These are phyloP conservation scores for Arrhopalites spinosus DNA, from an alignment of 2,888 invertebrate species.

Conservation along the genomic window DNA sequence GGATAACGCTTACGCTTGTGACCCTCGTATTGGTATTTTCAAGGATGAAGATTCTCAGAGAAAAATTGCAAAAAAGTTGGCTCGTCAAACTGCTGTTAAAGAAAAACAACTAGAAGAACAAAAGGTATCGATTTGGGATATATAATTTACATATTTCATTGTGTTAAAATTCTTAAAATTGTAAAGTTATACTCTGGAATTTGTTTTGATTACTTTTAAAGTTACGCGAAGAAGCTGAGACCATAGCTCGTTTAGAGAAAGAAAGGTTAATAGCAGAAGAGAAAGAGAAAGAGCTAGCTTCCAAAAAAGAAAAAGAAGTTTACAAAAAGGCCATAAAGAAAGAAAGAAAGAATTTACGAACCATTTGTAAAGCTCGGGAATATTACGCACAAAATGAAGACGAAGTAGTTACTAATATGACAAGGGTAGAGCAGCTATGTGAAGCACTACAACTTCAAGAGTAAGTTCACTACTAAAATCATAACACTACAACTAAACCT, in stretches of 20 bases:
- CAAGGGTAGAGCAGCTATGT: conserved; percentile 89
- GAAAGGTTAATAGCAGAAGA: conserved; percentile 81
- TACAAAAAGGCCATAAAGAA: conserved; percentile 84
- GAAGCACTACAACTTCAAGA: conserved; percentile 67
- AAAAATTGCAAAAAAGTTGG: conserved; percentile 85
- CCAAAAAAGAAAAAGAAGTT: conserved; percentile 82
- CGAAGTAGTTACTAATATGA: conserved; percentile 81
- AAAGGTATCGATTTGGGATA: conserved; percentile 61
- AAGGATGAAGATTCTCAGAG: conserved; percentile 92
- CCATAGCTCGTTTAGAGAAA: conserved; percentile 66
- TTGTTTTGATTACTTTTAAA: conserved; percentile 25
- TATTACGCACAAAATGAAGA: conserved; percentile 74
- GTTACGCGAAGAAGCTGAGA: conserved; percentile 69
- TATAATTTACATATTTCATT: too few species aligned
- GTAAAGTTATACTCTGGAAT: too few species aligned
- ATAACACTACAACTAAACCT: not conserved
- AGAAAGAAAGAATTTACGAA: conserved; percentile 79
- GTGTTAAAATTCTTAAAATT: too few species aligned
- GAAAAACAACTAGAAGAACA: conserved; percentile 85
- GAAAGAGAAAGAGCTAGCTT: conserved; percentile 77
- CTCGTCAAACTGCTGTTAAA: conserved; percentile 67
- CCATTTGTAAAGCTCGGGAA: conserved; percentile 78
- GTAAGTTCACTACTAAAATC: conserved; percentile 49
- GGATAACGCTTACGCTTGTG: conserved; percentile 90
- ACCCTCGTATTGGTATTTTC: conserved; percentile 89